Percentiles rank a stretch among this genome's conserved stretches.
Evolutionary conservation across 2,113 vertebrate species (phyloP).

Genomic region (Colossoma macropomum): DNA sequence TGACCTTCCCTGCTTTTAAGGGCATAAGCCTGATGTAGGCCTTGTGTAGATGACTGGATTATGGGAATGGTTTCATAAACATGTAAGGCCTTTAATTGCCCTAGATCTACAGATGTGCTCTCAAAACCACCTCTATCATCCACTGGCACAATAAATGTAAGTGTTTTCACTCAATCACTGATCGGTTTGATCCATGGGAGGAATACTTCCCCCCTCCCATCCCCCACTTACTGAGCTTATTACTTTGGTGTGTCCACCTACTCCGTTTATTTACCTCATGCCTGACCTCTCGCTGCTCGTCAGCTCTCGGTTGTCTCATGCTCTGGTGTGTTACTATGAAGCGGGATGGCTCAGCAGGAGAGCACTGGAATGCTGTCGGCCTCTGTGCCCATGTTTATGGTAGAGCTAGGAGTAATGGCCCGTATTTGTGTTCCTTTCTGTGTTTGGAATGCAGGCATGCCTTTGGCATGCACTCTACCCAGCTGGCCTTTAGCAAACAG

Average conservation of each 20-base stretch:
- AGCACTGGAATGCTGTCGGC: conserved; percentile 48
- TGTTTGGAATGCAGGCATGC: conserved; percentile 44
- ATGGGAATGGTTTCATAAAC: conserved; percentile 13
- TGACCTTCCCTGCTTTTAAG: not conserved
- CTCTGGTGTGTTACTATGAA: conserved; percentile 29
- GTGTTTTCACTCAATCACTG: conserved; percentile 28
- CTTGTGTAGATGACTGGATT: not conserved
- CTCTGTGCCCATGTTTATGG: conserved; percentile 42
- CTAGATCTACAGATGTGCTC: conserved; percentile 31
- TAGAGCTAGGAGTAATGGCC: conserved; percentile 42
- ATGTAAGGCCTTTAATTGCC: conserved; percentile 4
- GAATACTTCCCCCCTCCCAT: conserved; percentile 19
- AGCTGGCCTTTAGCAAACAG: conserved; percentile 20
- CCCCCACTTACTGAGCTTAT: conserved; percentile 50
- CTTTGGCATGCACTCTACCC: conserved; percentile 29
- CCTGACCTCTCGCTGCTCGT: conserved; percentile 44
- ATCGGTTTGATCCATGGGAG: conserved; percentile 16
- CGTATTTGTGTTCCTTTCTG: conserved; percentile 41
- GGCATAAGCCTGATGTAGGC: not conserved
- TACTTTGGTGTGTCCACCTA: conserved; percentile 39
- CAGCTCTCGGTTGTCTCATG: conserved; percentile 10
- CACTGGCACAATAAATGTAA: conserved; percentile 13
- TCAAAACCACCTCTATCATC: not conserved
- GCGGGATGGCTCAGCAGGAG: conserved; percentile 43
- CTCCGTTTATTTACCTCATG: conserved; percentile 53